Evolutionary conservation across 2,113 vertebrate species (phyloP).

Genomic region (Daboia siamensis): DNA sequence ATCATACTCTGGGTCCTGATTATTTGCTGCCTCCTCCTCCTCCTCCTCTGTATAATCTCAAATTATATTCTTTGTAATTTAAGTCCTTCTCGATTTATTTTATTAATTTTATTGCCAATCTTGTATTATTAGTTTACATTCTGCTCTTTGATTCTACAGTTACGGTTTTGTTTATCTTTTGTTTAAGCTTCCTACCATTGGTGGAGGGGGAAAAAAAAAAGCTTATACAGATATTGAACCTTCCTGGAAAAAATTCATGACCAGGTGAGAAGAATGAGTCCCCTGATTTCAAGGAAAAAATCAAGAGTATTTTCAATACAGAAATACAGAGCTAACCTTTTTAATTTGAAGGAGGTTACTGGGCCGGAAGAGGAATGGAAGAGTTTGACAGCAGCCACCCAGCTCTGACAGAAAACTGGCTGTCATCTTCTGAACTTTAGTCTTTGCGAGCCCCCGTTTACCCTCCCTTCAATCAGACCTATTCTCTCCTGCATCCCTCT

Average conservation of each 20-base stretch:
- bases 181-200: not conserved
- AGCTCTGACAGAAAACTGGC: not conserved
- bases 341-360: not conserved
- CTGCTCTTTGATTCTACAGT: not conserved
- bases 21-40: not conserved
- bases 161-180: not conserved
- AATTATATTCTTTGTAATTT: not conserved
- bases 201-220: not conserved
- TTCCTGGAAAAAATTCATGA: not conserved
- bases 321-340: not conserved
- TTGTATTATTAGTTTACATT: not conserved
- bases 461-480: not conserved
- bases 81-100: not conserved
- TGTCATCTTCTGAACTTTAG: not conserved
- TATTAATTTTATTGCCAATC: not conserved
- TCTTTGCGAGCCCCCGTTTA: not conserved
- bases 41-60: not conserved
- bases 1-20: not conserved
- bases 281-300: not conserved
- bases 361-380: not conserved
- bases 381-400: not conserved
- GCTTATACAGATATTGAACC: not conserved
- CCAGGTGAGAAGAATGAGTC: not conserved
- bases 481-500: not conserved
- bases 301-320: not conserved